Conservation (phyloP, 2,113 vertebrate species). For the Nycticorax nycticorax region DNA sequence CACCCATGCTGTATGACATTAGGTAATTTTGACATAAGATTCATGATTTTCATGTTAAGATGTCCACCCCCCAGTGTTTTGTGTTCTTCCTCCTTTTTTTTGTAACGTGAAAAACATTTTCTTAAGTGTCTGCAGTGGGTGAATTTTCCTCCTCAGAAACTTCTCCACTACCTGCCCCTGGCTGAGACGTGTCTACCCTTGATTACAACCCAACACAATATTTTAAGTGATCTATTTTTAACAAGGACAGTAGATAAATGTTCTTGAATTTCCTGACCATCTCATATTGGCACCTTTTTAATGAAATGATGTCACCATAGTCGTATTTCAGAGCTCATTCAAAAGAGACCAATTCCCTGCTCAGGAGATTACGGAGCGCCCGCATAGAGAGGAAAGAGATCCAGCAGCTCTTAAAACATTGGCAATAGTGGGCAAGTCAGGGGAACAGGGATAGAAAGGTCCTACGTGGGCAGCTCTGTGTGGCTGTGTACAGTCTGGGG, state of each 20-base stretch:
- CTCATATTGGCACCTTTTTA: not conserved
- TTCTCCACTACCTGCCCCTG: not conserved
- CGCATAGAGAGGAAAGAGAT: not conserved
- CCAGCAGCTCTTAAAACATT: not conserved
- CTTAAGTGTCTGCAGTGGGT: not conserved
- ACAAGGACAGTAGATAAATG: not conserved
- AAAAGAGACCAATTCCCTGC: not conserved
- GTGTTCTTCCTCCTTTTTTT: not conserved
- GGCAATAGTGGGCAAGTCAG: not conserved
- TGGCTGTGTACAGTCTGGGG: not conserved
- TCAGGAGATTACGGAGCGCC: not conserved
- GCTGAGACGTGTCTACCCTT: not conserved
- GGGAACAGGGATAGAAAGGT: not conserved
- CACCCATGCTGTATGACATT: not conserved
- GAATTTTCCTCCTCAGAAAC: not conserved
- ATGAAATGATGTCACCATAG: not conserved
- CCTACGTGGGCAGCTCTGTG: not conserved
- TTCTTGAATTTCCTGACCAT: not conserved
- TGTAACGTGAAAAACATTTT: not conserved
- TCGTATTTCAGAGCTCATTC: not conserved
- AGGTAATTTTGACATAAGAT: not conserved
- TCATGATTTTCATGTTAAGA: not conserved
- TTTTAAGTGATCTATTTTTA: slow-evolving; percentile 2
- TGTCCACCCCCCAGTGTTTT: not conserved
- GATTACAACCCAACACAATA: not conserved